phyloP scores from a whole-genome alignment of 2,113 vertebrate species.

The Scomber scombrus region DNA sequence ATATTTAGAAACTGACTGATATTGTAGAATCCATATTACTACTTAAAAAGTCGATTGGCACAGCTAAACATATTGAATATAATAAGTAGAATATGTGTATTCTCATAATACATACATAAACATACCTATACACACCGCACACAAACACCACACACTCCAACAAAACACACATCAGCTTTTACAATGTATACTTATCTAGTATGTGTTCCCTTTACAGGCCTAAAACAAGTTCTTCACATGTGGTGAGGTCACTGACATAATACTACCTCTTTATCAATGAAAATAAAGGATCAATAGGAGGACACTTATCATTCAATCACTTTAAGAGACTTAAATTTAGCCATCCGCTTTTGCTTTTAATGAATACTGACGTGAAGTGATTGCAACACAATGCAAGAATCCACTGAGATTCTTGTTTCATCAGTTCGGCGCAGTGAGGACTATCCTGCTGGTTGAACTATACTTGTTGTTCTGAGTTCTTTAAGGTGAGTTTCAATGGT shows the following conservation, averaged over 20 bases:
- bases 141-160: background rate
- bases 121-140: background rate
- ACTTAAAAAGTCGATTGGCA: background rate
- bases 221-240: too few species aligned
- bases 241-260: background rate
- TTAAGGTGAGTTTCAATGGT: background rate
- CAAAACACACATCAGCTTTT: background rate
- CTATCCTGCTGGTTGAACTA: background rate
- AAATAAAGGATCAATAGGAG: slow-evolving; percentile 1
- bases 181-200: background rate
- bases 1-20: background rate
- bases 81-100: background rate
- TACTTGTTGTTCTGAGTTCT: background rate
- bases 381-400: background rate
- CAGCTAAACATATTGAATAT: background rate
- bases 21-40: background rate
- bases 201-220: background rate
- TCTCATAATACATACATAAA: background rate
- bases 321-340: background rate
- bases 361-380: background rate
- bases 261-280: background rate
- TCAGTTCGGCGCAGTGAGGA: background rate
- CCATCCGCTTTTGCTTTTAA: background rate
- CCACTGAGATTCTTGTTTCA: background rate
- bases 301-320: background rate